Evolutionary conservation across 2,888 invertebrate species (phyloP), one percentile per base, ranked within the genome.

Genomic region (Netelia inedita): DNA sequence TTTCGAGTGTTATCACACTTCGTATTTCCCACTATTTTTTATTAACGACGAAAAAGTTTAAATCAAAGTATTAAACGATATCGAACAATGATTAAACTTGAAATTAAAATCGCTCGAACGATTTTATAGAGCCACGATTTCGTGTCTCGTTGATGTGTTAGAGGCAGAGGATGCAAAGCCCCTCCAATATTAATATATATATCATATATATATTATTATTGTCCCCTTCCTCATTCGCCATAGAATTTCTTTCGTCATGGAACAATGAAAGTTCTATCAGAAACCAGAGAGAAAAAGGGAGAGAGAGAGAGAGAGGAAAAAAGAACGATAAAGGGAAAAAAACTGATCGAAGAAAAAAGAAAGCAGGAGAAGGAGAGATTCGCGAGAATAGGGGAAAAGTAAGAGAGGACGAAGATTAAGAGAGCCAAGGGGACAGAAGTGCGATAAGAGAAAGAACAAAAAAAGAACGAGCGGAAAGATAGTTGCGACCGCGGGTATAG

Each of bases 401-500:
- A 82, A 68, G 79, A 79, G 82, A 82, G 79, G 75, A 79, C 55
- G 79, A 74, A 82, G 82, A 80, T 79, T 79, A 86, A 86, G 82
- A 79, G 86, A 82, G 76, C 72, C 72, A 35, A 69, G 59, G 71
- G 76, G 76, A 86, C 79, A 65, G 82, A 75, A 82, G 53, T 61
- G 68, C 66, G 82, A 86, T 82, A 85, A 74, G 84, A 84, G 73
- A 75, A 84, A 75, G 65, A 69, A 66, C 63, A 79, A 81, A 61
- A 73, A 74, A 57, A 65, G 71, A 21, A 59, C 43, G 35, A 55
- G 11, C 9, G 65, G 50, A 55, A 79, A 74, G 81, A 81, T 86
- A 79, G 66, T 61, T 55, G 69, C 21, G 28, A 50, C 10, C n/a
- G 35, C 55, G 53, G 43, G 59, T 16, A 23, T 69, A 14, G 35